Conservation (phyloP, 2,888 invertebrate genomes). For the Leptopilina drosophilae region DNA sequence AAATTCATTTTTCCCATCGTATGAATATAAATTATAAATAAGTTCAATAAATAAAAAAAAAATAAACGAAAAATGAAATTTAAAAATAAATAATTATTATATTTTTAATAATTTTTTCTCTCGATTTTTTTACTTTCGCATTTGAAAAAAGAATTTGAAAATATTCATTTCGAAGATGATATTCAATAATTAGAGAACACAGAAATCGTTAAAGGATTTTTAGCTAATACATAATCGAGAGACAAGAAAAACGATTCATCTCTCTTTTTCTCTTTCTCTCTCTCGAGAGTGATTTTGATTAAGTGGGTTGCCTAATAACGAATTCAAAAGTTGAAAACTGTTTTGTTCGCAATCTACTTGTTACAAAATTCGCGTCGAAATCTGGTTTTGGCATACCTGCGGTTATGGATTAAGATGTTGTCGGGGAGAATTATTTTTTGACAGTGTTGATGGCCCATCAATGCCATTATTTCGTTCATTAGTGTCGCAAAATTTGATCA, state of each 20-base stretch:
- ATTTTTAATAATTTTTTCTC: too few species aligned
- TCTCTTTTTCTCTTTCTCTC: too few species aligned
- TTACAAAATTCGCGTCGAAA: slow-evolving; percentile 7
- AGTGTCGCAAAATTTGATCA: slow-evolving; percentile 3
- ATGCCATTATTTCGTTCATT: slow-evolving; percentile 29
- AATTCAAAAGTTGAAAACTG: not conserved
- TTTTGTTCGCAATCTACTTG: slow-evolving; percentile 10
- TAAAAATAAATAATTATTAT: too few species aligned
- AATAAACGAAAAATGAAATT: too few species aligned
- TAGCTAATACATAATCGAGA: not conserved
- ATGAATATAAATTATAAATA: too few species aligned
- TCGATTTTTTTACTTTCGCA: too few species aligned
- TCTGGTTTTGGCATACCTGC: slow-evolving; percentile 14
- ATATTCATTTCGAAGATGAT: too few species aligned
- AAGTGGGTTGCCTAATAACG: slow-evolving; percentile 9
- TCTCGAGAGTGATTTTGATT: not conserved
- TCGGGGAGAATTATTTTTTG: slow-evolving; percentile 15
- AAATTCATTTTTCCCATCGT: too few species aligned
- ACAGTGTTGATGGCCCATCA: slow-evolving; percentile 25
- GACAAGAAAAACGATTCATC: not conserved
- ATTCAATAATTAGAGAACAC: not conserved
- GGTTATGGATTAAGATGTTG: slow-evolving; percentile 25
- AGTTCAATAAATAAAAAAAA: too few species aligned
- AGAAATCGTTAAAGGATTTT: not conserved
- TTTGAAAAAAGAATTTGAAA: too few species aligned